Percentiles rank a stretch among this genome's conserved stretches.
Evolutionary conservation across 2,797 vertebrate genomes (phyloP).

Genomic region (Trematomus bernacchii): DNA sequence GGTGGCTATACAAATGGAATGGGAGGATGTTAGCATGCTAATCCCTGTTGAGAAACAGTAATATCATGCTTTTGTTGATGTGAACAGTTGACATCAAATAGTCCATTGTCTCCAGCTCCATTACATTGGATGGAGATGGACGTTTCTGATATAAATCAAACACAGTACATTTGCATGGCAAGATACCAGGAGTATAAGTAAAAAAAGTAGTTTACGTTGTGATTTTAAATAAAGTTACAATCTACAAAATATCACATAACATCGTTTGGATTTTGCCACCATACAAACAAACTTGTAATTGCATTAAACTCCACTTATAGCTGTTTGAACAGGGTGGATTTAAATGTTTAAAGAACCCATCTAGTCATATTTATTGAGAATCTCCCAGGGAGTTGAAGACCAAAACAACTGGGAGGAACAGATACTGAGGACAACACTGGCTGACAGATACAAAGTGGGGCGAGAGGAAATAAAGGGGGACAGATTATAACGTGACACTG

Average conservation of each 20-base stretch:
- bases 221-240: not conserved
- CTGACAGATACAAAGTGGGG: constrained; percentile 57
- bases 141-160: not conserved
- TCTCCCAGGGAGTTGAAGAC: constrained; percentile 34
- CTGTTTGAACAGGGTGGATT: constrained; percentile 43
- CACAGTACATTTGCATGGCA: not conserved
- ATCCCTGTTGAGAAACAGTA: not conserved
- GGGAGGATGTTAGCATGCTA: constrained; percentile 13
- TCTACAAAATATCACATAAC: not conserved
- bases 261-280: not conserved
- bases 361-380: constrained; percentile 22
- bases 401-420: constrained; percentile 35
- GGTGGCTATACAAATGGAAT: not conserved
- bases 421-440: constrained; percentile 44
- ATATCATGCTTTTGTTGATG: not conserved
- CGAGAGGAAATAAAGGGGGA: constrained; percentile 60
- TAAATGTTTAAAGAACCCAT: constrained; percentile 35
- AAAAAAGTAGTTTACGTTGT: not conserved
- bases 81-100: too few relatives aligned
- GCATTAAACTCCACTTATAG: not conserved
- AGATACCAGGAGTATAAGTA: not conserved
- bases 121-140: not conserved
- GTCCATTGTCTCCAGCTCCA: too few relatives aligned
- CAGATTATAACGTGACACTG: constrained; percentile 72
- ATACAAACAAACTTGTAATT: not conserved